Percentiles rank a stretch among this genome's conserved stretches.
Conservation (phyloP, 2,113 vertebrate genomes). For the Propithecus coquereli region DNA sequence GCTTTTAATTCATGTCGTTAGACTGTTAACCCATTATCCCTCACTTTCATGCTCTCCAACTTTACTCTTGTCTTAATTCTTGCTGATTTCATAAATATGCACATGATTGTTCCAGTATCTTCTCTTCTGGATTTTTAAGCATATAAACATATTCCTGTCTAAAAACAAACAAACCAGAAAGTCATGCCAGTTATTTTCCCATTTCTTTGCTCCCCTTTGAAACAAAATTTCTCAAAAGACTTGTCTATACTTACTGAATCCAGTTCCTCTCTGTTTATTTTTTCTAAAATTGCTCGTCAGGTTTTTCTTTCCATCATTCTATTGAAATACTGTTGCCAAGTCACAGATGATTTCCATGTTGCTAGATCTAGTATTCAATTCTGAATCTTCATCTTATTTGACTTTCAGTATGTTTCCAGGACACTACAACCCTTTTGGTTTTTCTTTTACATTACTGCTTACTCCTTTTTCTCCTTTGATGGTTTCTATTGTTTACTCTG, state of each 20-base stretch:
- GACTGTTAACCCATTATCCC: neutral
- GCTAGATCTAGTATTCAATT: neutral
- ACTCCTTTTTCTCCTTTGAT: neutral
- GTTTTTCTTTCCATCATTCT: neutral
- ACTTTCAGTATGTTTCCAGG: neutral
- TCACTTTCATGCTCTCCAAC: neutral
- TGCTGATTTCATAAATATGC: neutral
- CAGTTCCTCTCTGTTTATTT: neutral
- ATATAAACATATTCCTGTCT: neutral
- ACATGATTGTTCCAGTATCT: neutral
- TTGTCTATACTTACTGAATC: neutral
- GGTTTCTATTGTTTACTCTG: neutral
- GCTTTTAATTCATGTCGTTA: neutral
- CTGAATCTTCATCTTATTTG: neutral
- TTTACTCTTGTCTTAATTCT: neutral
- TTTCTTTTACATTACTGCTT: neutral
- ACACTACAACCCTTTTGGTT: neutral
- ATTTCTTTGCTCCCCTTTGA: neutral
- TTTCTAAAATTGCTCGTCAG: neutral
- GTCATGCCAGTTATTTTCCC: neutral
- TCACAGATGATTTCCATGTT: neutral
- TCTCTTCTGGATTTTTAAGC: neutral
- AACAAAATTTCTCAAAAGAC: conserved; percentile 8
- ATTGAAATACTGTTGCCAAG: neutral
- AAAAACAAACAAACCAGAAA: neutral